phyloP scores from a whole-genome alignment of 1,140 invertebrate genomes.

The Ruditapes philippinarum region DNA sequence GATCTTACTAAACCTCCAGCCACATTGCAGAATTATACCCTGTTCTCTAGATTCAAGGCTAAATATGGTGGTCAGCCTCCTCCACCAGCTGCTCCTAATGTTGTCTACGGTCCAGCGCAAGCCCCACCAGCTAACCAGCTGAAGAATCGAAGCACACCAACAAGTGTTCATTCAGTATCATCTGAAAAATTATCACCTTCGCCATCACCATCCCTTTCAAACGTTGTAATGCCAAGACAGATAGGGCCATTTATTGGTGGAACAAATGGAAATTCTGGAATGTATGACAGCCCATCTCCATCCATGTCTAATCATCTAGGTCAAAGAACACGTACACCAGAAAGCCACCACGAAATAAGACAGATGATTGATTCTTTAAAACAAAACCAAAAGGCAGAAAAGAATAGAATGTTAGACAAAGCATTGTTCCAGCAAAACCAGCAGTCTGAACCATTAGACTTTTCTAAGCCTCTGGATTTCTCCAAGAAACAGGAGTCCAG shows the following conservation, averaged over 20 bases:
- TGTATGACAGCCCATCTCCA: conserved; percentile 16
- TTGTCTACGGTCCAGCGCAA: conserved; percentile 52
- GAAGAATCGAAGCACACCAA: conserved; percentile 56
- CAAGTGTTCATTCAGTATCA: conserved; percentile 51
- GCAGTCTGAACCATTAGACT: conserved; percentile 82
- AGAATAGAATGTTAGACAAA: conserved; percentile 9
- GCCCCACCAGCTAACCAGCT: conserved; percentile 44
- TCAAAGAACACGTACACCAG: conserved; percentile 45
- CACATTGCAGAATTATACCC: conserved; percentile 64
- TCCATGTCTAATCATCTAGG: background rate
- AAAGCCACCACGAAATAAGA: conserved; percentile 52
- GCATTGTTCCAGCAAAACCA: conserved; percentile 15
- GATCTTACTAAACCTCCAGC: conserved; percentile 77
- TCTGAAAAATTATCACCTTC: conserved; percentile 2
- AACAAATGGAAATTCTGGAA: conserved; percentile 56
- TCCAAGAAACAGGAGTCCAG: conserved; percentile 23
- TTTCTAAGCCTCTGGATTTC: conserved; percentile 73
- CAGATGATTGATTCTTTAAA: conserved; percentile 56
- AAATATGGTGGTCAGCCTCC: conserved; percentile 60
- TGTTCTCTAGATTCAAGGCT: conserved; percentile 48
- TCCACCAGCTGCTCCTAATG: conserved; percentile 60
- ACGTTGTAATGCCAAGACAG: conserved; percentile 77
- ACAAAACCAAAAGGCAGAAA: conserved; percentile 38
- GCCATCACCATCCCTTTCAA: conserved; percentile 48
- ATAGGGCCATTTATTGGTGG: conserved; percentile 83